These are phyloP conservation scores for Myotis yumanensis DNA, from an alignment of 2,113 vertebrate genomes.

Conservation along the genomic window DNA sequence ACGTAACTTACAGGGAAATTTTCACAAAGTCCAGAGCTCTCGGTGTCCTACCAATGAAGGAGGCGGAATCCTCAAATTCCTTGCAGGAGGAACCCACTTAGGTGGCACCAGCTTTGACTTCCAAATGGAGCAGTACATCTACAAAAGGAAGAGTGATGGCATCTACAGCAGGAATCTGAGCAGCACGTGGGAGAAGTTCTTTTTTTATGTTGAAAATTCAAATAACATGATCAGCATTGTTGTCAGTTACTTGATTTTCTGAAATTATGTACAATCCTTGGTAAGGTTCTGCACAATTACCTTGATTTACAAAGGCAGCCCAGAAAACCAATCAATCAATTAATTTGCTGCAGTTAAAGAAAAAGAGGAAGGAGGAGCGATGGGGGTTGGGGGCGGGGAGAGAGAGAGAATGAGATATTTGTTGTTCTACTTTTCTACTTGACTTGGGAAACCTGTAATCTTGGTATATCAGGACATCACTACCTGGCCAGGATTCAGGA, in stretches of 20 bases:
- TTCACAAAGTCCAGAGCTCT: no score
- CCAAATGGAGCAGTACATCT: no score
- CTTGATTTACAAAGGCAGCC: neutral
- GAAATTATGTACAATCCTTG: neutral
- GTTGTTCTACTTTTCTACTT: neutral
- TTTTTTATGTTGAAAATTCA: neutral
- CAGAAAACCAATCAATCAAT: no score
- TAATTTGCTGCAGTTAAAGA: neutral
- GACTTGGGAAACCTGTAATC: neutral
- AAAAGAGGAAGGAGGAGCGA: neutral
- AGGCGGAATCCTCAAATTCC: no score
- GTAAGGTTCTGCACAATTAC: neutral
- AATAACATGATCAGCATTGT: neutral
- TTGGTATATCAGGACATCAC: neutral
- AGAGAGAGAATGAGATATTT: neutral
- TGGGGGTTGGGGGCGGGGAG: no score
- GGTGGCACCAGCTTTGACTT: no score
- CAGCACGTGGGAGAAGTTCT: no score
- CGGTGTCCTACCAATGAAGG: no score
- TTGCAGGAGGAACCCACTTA: no score
- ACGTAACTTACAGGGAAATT: no score
- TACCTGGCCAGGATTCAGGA: neutral
- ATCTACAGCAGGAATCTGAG: no score
- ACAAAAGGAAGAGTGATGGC: no score
- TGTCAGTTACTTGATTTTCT: constrained; percentile 9